phyloP scores from a whole-genome alignment of 1,140 invertebrate genomes.

The Orius laevigatus region DNA sequence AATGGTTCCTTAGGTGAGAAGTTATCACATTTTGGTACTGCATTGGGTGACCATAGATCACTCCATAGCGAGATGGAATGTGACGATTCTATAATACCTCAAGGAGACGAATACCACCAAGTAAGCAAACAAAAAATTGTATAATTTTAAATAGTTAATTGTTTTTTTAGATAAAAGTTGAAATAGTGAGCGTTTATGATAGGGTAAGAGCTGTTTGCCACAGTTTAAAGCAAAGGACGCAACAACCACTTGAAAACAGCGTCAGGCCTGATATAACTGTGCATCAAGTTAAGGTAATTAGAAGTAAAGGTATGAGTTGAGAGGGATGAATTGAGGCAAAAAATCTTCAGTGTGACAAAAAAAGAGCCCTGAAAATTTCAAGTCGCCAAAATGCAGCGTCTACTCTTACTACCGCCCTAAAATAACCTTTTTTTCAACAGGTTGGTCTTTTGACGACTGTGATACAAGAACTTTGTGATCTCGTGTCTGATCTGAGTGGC shows the following conservation, averaged over 20 bases:
- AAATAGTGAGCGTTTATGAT: slow-evolving; percentile 31
- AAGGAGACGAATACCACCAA: slow-evolving; percentile 22
- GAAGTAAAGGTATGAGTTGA: not conserved
- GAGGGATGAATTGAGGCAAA: not conserved
- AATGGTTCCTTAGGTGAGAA: slow-evolving; percentile 29
- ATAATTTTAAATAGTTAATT: not conserved
- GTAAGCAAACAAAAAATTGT: slow-evolving; percentile 9
- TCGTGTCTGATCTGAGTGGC: slow-evolving; percentile 19
- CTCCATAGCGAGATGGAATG: slow-evolving; percentile 36
- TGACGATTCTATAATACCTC: slow-evolving; percentile 20
- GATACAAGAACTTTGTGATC: slow-evolving; percentile 28
- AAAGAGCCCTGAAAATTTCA: too few species aligned
- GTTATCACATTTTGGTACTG: slow-evolving; percentile 26
- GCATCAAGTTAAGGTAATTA: slow-evolving; percentile 22
- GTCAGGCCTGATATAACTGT: slow-evolving; percentile 20
- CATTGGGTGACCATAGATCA: slow-evolving; percentile 28
- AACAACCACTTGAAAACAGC: slow-evolving; percentile 13
- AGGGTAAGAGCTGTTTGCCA: slow-evolving; percentile 29
- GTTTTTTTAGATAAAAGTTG: slow-evolving; percentile 30
- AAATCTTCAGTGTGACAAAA: too few species aligned
- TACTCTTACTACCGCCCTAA: not conserved
- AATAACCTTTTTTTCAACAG: slow-evolving; percentile 20
- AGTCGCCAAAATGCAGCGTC: too few species aligned
- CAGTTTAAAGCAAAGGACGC: slow-evolving; percentile 25
- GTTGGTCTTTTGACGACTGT: slow-evolving; percentile 29